Percentiles rank a stretch among this genome's conserved stretches.
These are phyloP conservation scores for Gallinago nigripennis DNA, from an alignment of 2,797 vertebrate species.

Conservation along the genomic window DNA sequence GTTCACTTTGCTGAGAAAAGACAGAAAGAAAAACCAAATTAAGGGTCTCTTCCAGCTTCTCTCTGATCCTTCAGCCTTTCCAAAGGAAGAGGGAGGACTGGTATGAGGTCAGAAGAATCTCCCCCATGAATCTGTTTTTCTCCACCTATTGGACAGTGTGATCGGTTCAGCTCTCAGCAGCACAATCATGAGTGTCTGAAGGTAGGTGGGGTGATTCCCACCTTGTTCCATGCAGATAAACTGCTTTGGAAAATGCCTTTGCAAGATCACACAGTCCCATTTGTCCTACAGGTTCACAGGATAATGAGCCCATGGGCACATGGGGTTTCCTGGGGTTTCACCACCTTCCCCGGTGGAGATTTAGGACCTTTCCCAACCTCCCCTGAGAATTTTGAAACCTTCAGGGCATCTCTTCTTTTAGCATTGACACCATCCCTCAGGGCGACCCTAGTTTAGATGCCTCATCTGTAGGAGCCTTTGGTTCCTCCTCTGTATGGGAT, in stretches of 20 bases:
- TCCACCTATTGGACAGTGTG: not conserved
- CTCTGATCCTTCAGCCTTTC: not conserved
- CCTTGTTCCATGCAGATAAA: fast-evolving
- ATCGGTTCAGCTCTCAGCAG: not conserved
- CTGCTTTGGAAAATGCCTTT: not conserved
- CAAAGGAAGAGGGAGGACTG: not conserved
- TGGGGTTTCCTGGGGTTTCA: fast-evolving
- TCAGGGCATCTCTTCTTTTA: not conserved
- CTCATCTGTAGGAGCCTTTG: not conserved
- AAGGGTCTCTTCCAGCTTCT: not conserved
- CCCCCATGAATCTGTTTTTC: not conserved
- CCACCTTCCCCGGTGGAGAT: not conserved
- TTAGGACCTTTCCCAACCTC: not conserved
- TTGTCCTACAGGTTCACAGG: not conserved
- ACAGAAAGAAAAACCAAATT: not conserved
- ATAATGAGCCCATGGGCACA: fast-evolving
- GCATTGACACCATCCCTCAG: not conserved
- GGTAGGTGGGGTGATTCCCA: not conserved
- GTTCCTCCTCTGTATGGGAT: not conserved
- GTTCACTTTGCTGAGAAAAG: not conserved
- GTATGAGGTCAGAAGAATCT: fast-evolving
- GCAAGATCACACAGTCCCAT: not conserved
- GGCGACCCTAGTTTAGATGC: fast-evolving
- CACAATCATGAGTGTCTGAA: fast-evolving
- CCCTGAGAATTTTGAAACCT: too few relatives aligned